A percentile compares a stretch with the other conserved stretches of the same genome.
These are phyloP conservation scores for Polyommatus icarus DNA, from an alignment of 2,888 invertebrate genomes.

Conservation along the genomic window DNA sequence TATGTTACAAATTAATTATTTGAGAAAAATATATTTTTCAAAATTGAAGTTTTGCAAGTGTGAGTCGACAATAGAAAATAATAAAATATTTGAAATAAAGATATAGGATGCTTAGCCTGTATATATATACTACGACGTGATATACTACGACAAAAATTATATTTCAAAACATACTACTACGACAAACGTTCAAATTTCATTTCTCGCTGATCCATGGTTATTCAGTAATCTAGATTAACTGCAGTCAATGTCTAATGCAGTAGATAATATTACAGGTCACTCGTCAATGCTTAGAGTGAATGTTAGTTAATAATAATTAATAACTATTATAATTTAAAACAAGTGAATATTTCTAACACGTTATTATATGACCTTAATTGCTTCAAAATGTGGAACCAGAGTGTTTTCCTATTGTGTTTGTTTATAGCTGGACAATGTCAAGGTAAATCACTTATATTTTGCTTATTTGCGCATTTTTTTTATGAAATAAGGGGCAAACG, in stretches of 20 bases:
- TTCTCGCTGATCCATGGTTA: background rate
- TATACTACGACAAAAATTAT: background rate
- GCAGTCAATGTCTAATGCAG: background rate
- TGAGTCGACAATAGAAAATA: no score
- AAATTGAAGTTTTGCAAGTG: no score
- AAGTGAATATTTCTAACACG: background rate
- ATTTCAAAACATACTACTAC: background rate
- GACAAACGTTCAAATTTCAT: background rate
- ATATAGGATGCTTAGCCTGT: no score
- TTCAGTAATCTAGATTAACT: slow-evolving; percentile 4
- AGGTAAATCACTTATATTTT: background rate
- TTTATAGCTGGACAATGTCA: slow-evolving; percentile 3
- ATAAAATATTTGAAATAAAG: background rate
- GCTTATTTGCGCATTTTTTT: no score
- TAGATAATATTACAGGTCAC: background rate
- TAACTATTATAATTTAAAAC: background rate
- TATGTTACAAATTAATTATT: no score
- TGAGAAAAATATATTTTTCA: no score
- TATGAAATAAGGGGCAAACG: no score
- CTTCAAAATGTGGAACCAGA: background rate
- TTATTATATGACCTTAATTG: background rate
- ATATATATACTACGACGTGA: background rate
- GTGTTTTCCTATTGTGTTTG: background rate
- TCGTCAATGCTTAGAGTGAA: background rate
- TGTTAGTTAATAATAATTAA: no score